A percentile compares a stretch with the other conserved stretches of the same genome.
Evolutionary conservation across 2,888 invertebrate species (phyloP).

Genomic region (Caenorhabditis zanzibari): DNA sequence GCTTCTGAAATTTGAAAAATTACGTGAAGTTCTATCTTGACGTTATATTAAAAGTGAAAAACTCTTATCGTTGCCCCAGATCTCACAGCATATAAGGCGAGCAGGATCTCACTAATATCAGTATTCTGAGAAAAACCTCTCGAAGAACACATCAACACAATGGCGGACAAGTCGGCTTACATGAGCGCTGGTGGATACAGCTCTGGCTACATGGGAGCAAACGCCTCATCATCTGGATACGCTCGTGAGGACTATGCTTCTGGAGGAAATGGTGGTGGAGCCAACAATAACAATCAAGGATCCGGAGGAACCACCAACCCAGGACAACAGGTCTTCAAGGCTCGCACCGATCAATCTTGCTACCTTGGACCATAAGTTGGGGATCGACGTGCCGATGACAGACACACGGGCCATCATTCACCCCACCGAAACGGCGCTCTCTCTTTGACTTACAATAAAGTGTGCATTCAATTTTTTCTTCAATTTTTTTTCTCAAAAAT

Average conservation of each 20-base stretch:
- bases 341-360: slow-evolving; percentile 61
- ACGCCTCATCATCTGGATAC: slow-evolving; percentile 56
- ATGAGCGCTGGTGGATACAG: slow-evolving; percentile 61
- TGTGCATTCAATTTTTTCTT: background rate
- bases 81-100: background rate
- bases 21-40: background rate
- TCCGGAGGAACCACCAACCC: slow-evolving; percentile 34
- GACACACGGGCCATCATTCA: background rate
- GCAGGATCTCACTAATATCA: background rate
- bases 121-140: slow-evolving; percentile 13
- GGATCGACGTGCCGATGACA: background rate
- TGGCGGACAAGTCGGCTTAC: slow-evolving; percentile 59
- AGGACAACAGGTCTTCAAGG: slow-evolving; percentile 64
- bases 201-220: slow-evolving; percentile 58
- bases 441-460: slow-evolving; percentile 16
- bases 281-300: slow-evolving; percentile 22
- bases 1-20: slow-evolving; percentile 85
- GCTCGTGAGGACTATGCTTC: slow-evolving; percentile 56
- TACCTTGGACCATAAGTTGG: slow-evolving; percentile 50
- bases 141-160: slow-evolving; percentile 36
- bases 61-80: background rate
- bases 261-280: slow-evolving; percentile 50
- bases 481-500: no score
- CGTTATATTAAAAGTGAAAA: background rate
- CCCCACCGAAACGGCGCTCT: slow-evolving; percentile 2